Base-by-base conservation (phyloP, 2,888 invertebrate genomes). In the Pogonocherus hispidulus region DNA sequence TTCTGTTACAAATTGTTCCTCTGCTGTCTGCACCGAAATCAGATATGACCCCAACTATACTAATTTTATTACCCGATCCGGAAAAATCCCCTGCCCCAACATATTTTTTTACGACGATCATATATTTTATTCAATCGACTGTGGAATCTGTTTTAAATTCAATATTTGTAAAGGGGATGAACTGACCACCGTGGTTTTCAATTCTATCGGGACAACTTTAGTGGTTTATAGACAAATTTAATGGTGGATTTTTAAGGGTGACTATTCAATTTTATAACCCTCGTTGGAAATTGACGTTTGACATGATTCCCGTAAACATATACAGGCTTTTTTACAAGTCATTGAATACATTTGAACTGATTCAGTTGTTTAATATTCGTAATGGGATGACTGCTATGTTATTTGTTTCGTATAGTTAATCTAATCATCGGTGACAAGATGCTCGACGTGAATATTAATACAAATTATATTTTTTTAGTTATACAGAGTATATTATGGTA, bases 81-180 rank as follows among this genome's bases (percentile, higher is more conserved):
- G 3, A 41, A 41, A 41, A 41, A 16, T 47, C 47, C 22, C 47
- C 8, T 47, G 22, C n/a, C 22, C 20, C 18, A 14, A 59, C 66
- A 63, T 47, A 47, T 56, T 16, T 55, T 66, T 66, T 71, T 69
- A 69, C 49, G 63, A 63, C 65, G 67, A 37, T 51, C 51, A 73
- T 71, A 74, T 69, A 71, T 70, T 68, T 71, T 62, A 70, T 65
- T 72, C 74, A 72, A 74, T 74, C 66, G 74, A 56, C 66, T 63
- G 75, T 46, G 59, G 71, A 75, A 73, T 73, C 69, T 71, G 71
- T 69, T 75, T 75, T 73, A 73, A 75, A 75, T 75, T 73, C 73
- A 73, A 73, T 73, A 73, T 75, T 71, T 73, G 64, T 32, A 51
- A 54, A 70, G 70, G 74, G 75, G 70, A 66, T 57, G 70, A 73